Evolutionary conservation across 1,140 invertebrate genomes (phyloP), one percentile per base, ranked within the genome.

Genomic region (Alviniconcha marisindica): DNA sequence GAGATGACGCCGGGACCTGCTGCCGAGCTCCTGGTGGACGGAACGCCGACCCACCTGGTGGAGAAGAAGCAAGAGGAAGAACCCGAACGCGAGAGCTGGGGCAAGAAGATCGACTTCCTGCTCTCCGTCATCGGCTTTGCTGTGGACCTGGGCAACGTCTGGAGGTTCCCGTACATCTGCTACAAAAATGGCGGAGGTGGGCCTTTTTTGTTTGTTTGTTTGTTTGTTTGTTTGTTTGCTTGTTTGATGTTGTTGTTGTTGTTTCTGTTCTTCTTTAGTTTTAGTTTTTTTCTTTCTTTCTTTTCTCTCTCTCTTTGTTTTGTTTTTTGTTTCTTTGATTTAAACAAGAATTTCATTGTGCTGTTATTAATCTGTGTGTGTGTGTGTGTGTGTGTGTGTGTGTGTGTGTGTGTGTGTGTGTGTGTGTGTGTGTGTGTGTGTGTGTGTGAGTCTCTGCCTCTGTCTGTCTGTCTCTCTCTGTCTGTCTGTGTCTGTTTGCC

Each of bases 21-120:
- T 18, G 76, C 87, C 12, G 78, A 84, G 14, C 86, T 86, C 1
- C 83, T 89, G 2, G 80, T 89, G 76, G 89, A 90, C 80, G 90
- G 88, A 42, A 88, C 87, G 0, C 84, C 84, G 60, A 85, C 85
- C 14, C 85, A 84, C 48, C 86, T 88, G 38, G 88, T 90, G 31
- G 88, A 89, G 66, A 88, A 88, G 77, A 89, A 88, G 60, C 81
- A 81, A 78, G 71, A 82, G 31, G 83, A 86, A 48, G 74, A 82
- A 54, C 78, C 82, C 1, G 90, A 91, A 77, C 85, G 91, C 33
- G 90, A 92, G 76, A 89, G 85, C 51, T 92, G 91, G 91, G 96
- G 95, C 84, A 97, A 97, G 93, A 98, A 98, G 93, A 96, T 97
- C 40, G 97, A 98, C 93, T 98, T 97, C 92, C 94, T 97, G 33